A percentile compares a stretch with the other conserved stretches of the same genome.
Conservation (phyloP, 2,888 invertebrate species). For the Apamea crenata region DNA sequence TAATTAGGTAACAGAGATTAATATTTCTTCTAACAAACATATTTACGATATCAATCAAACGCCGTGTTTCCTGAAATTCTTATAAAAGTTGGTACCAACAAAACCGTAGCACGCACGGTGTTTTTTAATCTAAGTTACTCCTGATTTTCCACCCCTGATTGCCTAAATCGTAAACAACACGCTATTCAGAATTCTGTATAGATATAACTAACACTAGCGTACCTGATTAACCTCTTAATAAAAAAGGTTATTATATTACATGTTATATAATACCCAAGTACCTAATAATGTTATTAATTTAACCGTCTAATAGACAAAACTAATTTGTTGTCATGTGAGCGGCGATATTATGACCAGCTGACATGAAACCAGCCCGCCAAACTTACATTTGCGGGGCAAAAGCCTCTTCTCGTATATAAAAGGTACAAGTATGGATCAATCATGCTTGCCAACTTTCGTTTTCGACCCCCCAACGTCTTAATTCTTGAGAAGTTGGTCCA, state of each 20-base stretch:
- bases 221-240: constrained; percentile 38
- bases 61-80: constrained; percentile 41
- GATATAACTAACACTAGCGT: constrained; percentile 4
- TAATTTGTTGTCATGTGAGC: background rate
- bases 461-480: background rate
- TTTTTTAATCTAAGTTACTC: constrained; percentile 18
- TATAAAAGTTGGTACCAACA: constrained; percentile 18
- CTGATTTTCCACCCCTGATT: constrained; percentile 45
- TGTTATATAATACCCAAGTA: constrained; percentile 21
- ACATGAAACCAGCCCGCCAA: too few relatives aligned
- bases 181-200: constrained; percentile 29
- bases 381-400: background rate
- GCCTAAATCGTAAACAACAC: constrained; percentile 44
- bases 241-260: constrained; percentile 37
- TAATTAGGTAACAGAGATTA: constrained; percentile 26
- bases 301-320: background rate
- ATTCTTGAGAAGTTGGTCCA: background rate
- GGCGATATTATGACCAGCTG: background rate
- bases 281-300: background rate
- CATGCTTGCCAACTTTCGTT: background rate
- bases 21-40: constrained; percentile 14
- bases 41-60: constrained; percentile 45
- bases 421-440: background rate
- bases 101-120: constrained; percentile 40
- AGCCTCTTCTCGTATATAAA: background rate